Percentiles rank a stretch among this genome's conserved stretches.
Evolutionary conservation across 1,140 invertebrate species (phyloP).

Genomic region (Drosophila arizonae): DNA sequence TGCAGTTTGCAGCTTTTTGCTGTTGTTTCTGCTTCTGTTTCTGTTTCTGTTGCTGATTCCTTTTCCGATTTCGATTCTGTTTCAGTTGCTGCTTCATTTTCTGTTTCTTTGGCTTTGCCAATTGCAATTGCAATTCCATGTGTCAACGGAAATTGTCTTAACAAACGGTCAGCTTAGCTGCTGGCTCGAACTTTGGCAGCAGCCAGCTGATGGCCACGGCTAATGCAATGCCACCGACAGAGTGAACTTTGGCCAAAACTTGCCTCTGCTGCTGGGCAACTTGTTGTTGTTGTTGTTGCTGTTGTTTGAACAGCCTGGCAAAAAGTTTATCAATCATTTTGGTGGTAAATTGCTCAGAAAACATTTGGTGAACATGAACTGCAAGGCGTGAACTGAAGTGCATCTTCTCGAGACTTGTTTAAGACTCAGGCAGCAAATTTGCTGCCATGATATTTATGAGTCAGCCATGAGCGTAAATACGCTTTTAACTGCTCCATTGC

Average conservation of each 20-base stretch:
- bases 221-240: slow-evolving; percentile 55
- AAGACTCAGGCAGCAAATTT: not conserved
- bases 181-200: slow-evolving; percentile 14
- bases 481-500: slow-evolving; percentile 29
- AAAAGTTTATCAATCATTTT: slow-evolving; percentile 82
- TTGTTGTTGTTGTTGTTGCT: slow-evolving; percentile 37
- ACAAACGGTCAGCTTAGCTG: slow-evolving; percentile 43
- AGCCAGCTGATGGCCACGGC: slow-evolving; percentile 46
- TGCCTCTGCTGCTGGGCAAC: slow-evolving; percentile 30
- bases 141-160: slow-evolving; percentile 76
- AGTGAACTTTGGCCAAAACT: slow-evolving; percentile 47
- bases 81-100: not conserved
- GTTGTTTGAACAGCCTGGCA: slow-evolving; percentile 34
- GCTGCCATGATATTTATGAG: slow-evolving; percentile 26
- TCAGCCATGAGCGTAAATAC: slow-evolving; percentile 6
- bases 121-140: slow-evolving; percentile 63
- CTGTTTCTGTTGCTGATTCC: not conserved
- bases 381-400: slow-evolving; percentile 19
- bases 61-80: not conserved
- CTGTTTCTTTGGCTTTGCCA: slow-evolving; percentile 15
- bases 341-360: slow-evolving; percentile 81
- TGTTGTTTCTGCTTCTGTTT: not conserved
- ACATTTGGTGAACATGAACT: slow-evolving; percentile 60
- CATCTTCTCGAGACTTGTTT: slow-evolving; percentile 7
- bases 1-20: slow-evolving; percentile 28